phyloP scores from a whole-genome alignment of 2,888 invertebrate genomes.

The Chloroclystis v-ata region DNA sequence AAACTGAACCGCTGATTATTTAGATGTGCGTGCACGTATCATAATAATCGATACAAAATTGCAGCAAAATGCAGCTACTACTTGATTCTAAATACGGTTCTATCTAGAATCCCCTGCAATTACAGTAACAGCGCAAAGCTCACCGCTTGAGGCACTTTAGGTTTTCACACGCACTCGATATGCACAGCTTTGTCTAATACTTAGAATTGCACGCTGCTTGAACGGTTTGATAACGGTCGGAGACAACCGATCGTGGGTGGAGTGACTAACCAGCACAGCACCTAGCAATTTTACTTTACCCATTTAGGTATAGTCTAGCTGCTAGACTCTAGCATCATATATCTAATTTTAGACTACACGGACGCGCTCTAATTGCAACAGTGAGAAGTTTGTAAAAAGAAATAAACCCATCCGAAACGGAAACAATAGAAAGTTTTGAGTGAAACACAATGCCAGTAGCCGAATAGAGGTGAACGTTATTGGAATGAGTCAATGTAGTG shows the following conservation, averaged over 20 bases:
- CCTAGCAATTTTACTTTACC: constrained; percentile 19
- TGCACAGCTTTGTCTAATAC: constrained; percentile 28
- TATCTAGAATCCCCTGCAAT: constrained; percentile 48
- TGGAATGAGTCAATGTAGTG: constrained; percentile 40
- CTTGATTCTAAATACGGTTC: constrained; percentile 50
- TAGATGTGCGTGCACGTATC: constrained; percentile 49
- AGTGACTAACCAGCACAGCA: constrained; percentile 9
- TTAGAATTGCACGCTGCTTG: constrained; percentile 37
- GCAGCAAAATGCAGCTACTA: constrained; percentile 38
- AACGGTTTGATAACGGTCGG: constrained; percentile 28
- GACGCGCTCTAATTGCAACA: constrained; percentile 21
- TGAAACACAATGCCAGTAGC: constrained; percentile 28
- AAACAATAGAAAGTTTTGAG: constrained; percentile 32
- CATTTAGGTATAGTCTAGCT: no score
- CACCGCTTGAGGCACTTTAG: constrained; percentile 50
- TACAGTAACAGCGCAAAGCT: constrained; percentile 48
- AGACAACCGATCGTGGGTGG: constrained; percentile 15
- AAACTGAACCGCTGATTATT: constrained; percentile 50
- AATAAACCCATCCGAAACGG: constrained; percentile 21
- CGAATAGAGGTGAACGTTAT: constrained; percentile 43
- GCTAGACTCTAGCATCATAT: constrained; percentile 16
- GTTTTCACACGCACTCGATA: constrained; percentile 63
- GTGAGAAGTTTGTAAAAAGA: constrained; percentile 16
- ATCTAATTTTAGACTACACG: constrained; percentile 17
- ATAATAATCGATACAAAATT: constrained; percentile 67